These are phyloP conservation scores for Wasmannia auropunctata DNA, from an alignment of 1,140 invertebrate species.

Conservation along the genomic window DNA sequence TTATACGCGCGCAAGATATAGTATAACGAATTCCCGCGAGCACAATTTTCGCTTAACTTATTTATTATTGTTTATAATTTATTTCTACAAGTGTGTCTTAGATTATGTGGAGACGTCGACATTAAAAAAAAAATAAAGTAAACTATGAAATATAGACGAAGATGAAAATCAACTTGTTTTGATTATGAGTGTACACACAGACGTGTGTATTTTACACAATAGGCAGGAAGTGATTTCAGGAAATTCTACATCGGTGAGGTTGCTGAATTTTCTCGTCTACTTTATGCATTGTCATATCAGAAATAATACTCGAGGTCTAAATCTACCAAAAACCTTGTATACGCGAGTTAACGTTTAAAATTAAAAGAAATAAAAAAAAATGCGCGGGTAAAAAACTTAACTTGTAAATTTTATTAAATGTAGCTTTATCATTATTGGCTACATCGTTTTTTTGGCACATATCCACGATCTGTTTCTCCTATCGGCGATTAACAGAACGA, in stretches of 20 bases:
- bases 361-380: constrained; percentile 20
- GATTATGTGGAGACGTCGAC: neutral
- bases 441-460: constrained; percentile 1
- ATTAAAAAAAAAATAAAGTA: constrained; percentile 3
- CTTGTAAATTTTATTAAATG: constrained; percentile 23
- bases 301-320: constrained; percentile 11
- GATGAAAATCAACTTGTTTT: neutral
- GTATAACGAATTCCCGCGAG: neutral
- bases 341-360: neutral
- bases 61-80: constrained; percentile 37
- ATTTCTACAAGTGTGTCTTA: constrained; percentile 14
- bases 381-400: neutral
- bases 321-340: constrained; percentile 12
- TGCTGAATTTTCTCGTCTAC: neutral
- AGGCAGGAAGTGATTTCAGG: constrained; percentile 8
- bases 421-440: neutral
- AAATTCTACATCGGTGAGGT: neutral
- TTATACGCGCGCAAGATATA: neutral
- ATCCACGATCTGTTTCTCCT: neutral
- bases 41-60: constrained; percentile 36
- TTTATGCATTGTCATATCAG: neutral
- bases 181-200: constrained; percentile 2
- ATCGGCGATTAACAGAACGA: constrained; percentile 87
- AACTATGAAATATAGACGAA: neutral
- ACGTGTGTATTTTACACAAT: constrained; percentile 24